Conservation (phyloP, 2,797 vertebrate species). For the Erethizon dorsatum region DNA sequence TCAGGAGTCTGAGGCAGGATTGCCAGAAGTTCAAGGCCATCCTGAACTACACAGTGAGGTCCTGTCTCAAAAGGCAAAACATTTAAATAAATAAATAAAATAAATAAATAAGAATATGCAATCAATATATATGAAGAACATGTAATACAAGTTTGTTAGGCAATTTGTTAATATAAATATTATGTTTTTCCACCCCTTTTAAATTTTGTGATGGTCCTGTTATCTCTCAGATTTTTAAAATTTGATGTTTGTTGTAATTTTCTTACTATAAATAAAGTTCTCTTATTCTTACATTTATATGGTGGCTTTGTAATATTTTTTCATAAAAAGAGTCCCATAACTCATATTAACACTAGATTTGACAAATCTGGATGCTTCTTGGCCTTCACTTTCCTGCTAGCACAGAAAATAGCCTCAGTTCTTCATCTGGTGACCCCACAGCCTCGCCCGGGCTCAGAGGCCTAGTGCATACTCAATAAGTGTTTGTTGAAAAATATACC, state of each 20-base stretch:
- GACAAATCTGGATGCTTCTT: not conserved
- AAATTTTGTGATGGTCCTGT: not conserved
- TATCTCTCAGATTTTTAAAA: constrained; percentile 13
- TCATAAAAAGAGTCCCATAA: not conserved
- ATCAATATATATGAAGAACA: not conserved
- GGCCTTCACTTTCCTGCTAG: not conserved
- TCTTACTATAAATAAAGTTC: not conserved
- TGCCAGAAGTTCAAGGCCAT: not conserved
- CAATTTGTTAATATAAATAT: not conserved
- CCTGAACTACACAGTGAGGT: not conserved
- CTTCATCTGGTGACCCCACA: not conserved
- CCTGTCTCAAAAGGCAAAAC: not conserved
- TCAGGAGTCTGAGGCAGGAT: not conserved
- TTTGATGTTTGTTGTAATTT: constrained; percentile 58
- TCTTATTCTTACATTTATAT: constrained; percentile 19
- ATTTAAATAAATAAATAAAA: not conserved
- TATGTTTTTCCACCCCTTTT: not conserved
- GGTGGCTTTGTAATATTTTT: not conserved
- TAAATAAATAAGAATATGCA: not conserved
- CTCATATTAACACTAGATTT: not conserved
- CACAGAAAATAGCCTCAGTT: not conserved
- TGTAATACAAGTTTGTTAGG: not conserved
- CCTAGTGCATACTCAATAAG: not conserved
- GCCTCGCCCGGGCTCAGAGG: not conserved
- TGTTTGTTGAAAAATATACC: not conserved